A percentile compares a stretch with the other conserved stretches of the same genome.
Evolutionary conservation across 2,888 invertebrate genomes (phyloP).

Genomic region (Scotopteryx bipunctaria): DNA sequence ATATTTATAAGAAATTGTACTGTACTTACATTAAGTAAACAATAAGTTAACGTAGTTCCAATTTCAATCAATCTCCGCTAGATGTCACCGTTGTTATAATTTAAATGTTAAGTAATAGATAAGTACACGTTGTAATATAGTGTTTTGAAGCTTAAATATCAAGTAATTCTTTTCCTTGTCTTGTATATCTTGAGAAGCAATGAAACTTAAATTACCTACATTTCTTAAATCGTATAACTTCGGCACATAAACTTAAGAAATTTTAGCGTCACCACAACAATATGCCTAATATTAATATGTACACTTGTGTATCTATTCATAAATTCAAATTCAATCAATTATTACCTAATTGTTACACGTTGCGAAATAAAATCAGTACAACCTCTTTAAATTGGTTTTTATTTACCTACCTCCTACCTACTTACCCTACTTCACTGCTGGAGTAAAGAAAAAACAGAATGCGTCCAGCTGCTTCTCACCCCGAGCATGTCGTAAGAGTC

Average conservation of each 20-base stretch:
- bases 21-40: slow-evolving; percentile 22
- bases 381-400: slow-evolving; percentile 44
- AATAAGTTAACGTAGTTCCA: slow-evolving; percentile 29
- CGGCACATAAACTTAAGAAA: slow-evolving; percentile 62
- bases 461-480: too few species aligned
- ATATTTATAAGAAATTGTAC: slow-evolving; percentile 32
- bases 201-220: slow-evolving; percentile 24
- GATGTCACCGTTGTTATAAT: slow-evolving; percentile 33
- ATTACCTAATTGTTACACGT: slow-evolving; percentile 71
- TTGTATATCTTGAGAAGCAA: slow-evolving; percentile 41
- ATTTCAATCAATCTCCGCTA: slow-evolving; percentile 35
- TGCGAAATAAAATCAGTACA: slow-evolving; percentile 68
- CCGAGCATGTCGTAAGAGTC: too few species aligned
- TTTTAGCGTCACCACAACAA: slow-evolving; percentile 58
- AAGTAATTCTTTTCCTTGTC: slow-evolving; percentile 33
- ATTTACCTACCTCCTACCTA: too few species aligned
- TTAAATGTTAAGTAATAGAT: slow-evolving; percentile 35
- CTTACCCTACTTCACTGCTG: too few species aligned
- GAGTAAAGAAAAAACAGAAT: too few species aligned
- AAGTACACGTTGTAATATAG: slow-evolving; percentile 36
- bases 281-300: slow-evolving; percentile 59
- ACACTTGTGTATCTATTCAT: slow-evolving; percentile 64
- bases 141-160: slow-evolving; percentile 35
- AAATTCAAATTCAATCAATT: slow-evolving; percentile 54
- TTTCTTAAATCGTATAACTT: slow-evolving; percentile 61